Evolutionary conservation across 1,140 invertebrate species (phyloP), one percentile per base, ranked within the genome.

Genomic region (Bradysia coprophila): DNA sequence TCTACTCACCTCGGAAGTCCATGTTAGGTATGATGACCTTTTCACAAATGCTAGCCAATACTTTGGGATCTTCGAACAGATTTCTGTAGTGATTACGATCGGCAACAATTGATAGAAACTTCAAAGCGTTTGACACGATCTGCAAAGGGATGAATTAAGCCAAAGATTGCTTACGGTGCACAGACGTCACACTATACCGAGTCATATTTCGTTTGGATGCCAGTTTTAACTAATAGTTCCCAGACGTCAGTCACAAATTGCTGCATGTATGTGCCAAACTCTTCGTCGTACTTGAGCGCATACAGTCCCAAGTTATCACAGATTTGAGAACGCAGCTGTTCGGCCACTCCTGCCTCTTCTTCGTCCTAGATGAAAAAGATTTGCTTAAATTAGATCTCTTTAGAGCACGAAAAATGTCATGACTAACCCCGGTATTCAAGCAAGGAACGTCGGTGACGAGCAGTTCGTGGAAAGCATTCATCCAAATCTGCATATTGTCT

Each of bases 11-110:
- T 73, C 93, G 69, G 49, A 98, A 93, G 61, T 95, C 81, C 75
- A 98, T 91, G 61, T 98, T 98, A 0, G 94, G 93, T 47, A 98
- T 91, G 55, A 98, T 86, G 16, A 98, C 87, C 67, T 96, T 95
- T 57, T 97, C 87, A 63, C 94, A 97, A 48, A 98, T 95, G 48
- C 76, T 85, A 33, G 83, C 78, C 2, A 98, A 65, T 16, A 87
- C 87, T 40, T 70, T 69, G 1, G 82, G 73, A 57, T 88, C 81
- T 62, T 94, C 85, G 62, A 98, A 98, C 6, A 98, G 63, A 49
- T 73, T 65, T 48, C 88, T 80, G 57, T 96, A 92, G 41, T 82
- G 80, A 28, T 76, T 68, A 48, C 91, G 75, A 55, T 94, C 89
- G 2, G 92, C 94, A 6, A 98, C 88, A 38, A 85, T 86, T 0